Evolutionary conservation across 2,888 invertebrate genomes (phyloP).

Genomic region (Harpalus rubripes): DNA sequence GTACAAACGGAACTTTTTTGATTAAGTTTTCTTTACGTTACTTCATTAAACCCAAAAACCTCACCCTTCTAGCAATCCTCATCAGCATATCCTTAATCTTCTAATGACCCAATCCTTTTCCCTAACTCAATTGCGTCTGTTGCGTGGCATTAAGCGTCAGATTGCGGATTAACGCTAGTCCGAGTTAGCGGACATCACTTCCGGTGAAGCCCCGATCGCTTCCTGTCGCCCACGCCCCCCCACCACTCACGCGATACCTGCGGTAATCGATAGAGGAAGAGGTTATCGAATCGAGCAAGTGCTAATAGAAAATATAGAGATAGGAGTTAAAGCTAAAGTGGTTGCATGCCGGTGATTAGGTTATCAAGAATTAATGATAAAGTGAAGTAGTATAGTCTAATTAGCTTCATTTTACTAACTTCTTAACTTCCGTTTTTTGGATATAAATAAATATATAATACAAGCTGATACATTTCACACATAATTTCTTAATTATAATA

Average conservation of each 20-base stretch:
- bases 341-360: background rate
- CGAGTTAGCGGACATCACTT: constrained; percentile 57
- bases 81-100: constrained; percentile 13
- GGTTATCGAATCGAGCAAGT: background rate
- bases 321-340: background rate
- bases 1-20: background rate
- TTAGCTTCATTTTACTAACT: too few species aligned
- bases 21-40: background rate
- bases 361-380: background rate
- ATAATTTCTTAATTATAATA: too few species aligned
- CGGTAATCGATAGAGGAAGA: constrained; percentile 14
- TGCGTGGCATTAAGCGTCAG: constrained; percentile 41
- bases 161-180: constrained; percentile 56
- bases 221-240: constrained; percentile 7
- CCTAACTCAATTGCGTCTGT: constrained; percentile 37
- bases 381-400: background rate
- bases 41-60: constrained; percentile 4
- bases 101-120: background rate
- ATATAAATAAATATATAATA: too few species aligned
- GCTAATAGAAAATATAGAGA: constrained; percentile 3
- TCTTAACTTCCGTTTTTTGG: too few species aligned
- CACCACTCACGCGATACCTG: background rate
- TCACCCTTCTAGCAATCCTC: background rate
- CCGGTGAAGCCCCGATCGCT: constrained; percentile 35
- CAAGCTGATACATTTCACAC: too few species aligned